Evolutionary conservation across 1,140 invertebrate genomes (phyloP).

Genomic region (Drosophila burlai): DNA sequence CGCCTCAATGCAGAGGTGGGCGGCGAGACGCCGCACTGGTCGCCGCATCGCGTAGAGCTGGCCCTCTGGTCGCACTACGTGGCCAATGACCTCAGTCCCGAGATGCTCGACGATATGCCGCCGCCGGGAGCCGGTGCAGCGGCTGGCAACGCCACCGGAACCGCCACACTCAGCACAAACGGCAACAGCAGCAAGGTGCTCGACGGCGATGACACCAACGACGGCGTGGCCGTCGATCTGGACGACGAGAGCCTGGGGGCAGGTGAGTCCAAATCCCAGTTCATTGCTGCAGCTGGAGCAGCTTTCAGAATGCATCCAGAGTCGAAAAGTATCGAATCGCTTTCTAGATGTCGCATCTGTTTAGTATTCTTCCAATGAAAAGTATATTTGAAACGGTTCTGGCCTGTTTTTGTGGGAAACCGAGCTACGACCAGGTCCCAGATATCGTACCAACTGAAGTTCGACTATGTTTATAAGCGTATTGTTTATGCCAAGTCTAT

Average conservation of each 20-base stretch:
- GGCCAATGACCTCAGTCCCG: slow-evolving; percentile 92
- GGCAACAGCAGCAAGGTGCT: slow-evolving; percentile 60
- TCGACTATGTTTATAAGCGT: background rate
- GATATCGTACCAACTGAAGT: background rate
- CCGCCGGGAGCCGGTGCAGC: slow-evolving; percentile 51
- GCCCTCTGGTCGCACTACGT: slow-evolving; percentile 96
- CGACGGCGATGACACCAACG: slow-evolving; percentile 74
- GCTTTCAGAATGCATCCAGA: background rate
- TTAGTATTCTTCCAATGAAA: background rate
- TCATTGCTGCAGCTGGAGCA: background rate
- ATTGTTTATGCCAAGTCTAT: background rate
- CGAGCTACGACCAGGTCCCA: background rate
- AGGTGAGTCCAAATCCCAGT: slow-evolving; percentile 84
- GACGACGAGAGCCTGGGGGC: slow-evolving; percentile 83
- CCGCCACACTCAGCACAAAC: slow-evolving; percentile 54
- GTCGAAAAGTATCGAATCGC: background rate
- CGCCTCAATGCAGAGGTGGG: slow-evolving; percentile 92
- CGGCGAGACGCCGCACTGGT: slow-evolving; percentile 81
- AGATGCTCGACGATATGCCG: slow-evolving; percentile 92
- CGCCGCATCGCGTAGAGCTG: slow-evolving; percentile 90
- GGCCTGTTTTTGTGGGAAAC: background rate
- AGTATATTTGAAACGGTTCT: background rate
- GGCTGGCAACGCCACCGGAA: slow-evolving; percentile 6
- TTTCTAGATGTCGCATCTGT: slow-evolving; percentile 1
- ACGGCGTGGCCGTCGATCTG: slow-evolving; percentile 80